phyloP scores from a whole-genome alignment of 2,888 invertebrate species.

The Prosapia bicincta region DNA sequence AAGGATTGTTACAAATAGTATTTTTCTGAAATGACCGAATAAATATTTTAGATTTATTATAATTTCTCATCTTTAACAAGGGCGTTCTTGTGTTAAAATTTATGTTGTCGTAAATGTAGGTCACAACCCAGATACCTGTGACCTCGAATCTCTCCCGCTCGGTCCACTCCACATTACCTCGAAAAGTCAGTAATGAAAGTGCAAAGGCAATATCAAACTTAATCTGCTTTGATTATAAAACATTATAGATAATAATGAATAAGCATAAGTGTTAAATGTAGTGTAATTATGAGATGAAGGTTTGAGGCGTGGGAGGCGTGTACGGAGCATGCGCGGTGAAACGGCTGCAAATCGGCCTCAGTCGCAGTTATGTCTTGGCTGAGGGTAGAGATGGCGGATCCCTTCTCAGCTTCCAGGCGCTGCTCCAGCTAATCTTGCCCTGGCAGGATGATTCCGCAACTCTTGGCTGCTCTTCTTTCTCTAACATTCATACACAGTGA shows the following conservation, averaged over 20 bases:
- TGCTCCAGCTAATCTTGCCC: not conserved
- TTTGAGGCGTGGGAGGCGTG: not conserved
- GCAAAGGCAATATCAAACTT: too few species aligned
- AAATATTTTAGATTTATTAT: not conserved
- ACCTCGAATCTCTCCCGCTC: not conserved
- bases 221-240: too few species aligned
- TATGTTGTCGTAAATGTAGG: not conserved
- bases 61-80: too few species aligned
- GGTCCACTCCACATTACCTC: too few species aligned
- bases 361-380: not conserved
- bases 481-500: not conserved
- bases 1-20: too few species aligned
- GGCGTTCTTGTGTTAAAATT: not conserved
- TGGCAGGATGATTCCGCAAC: not conserved
- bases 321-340: not conserved
- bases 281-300: too few species aligned
- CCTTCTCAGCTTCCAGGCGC: not conserved
- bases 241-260: too few species aligned
- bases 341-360: not conserved
- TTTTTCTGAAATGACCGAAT: too few species aligned
- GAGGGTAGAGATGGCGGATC: not conserved
- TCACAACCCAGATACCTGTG: not conserved
- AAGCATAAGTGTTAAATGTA: too few species aligned
- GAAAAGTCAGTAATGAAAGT: too few species aligned
- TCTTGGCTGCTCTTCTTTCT: not conserved